Evolutionary conservation across 1,140 invertebrate species (phyloP).

Genomic region (Aphaenogaster ashmeadi): DNA sequence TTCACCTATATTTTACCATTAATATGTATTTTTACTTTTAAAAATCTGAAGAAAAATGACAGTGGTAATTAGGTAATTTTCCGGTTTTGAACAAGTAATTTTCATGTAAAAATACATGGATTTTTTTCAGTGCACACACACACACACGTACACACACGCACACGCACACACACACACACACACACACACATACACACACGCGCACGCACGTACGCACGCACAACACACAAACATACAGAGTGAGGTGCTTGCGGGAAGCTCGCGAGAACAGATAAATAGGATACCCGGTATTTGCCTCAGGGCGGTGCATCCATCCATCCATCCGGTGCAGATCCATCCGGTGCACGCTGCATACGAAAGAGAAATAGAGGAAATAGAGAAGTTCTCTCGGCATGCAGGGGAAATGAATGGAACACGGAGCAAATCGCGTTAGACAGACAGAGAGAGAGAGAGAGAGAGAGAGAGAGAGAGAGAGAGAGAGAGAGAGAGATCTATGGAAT

Average conservation of each 20-base stretch:
- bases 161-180: neutral
- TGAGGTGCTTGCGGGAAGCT: neutral
- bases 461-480: neutral
- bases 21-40: too few species aligned
- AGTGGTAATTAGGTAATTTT: too few species aligned
- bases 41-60: too few species aligned
- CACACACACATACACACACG: neutral
- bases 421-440: neutral
- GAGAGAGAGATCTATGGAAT: slow-evolving; percentile 35
- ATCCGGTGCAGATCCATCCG: neutral
- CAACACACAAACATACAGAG: neutral
- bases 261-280: neutral
- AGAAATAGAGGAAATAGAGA: neutral
- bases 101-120: too few species aligned
- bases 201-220: neutral
- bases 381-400: slow-evolving; percentile 29
- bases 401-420: slow-evolving; percentile 21
- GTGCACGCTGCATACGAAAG: neutral
- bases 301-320: neutral
- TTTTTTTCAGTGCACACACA: neutral
- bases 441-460: slow-evolving; percentile 23
- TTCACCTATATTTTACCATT: too few species aligned
- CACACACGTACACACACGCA: neutral
- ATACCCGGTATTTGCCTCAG: neutral
- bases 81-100: too few species aligned